Conservation (phyloP, 2,888 invertebrate genomes). For the Epirrhoe tristata region DNA sequence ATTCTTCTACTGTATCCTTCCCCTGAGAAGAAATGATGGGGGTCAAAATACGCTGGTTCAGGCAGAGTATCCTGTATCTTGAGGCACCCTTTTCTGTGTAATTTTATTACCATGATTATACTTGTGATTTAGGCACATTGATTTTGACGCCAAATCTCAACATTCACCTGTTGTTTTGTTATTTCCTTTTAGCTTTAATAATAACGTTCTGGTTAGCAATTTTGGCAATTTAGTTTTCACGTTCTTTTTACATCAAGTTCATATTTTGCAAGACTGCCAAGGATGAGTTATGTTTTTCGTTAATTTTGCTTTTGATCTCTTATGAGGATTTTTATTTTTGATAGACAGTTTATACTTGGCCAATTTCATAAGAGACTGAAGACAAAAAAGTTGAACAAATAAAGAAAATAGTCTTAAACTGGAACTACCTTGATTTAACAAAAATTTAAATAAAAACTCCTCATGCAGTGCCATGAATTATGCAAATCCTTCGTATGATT, state of each 20-base stretch:
- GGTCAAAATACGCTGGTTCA: conserved; percentile 53
- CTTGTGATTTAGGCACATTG: conserved; percentile 37
- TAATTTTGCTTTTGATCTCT: not conserved
- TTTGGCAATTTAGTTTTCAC: not conserved
- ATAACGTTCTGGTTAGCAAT: not conserved
- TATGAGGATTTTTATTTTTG: not conserved
- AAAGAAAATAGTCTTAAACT: not conserved
- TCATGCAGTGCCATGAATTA: conserved; percentile 35
- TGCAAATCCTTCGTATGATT: conserved; percentile 42
- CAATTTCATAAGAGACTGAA: not conserved
- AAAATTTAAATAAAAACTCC: conserved; percentile 8
- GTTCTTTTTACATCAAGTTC: no score
- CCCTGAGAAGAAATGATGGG: conserved; percentile 35
- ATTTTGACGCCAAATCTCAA: conserved; percentile 31
- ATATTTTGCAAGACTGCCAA: no score
- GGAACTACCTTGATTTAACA: not conserved
- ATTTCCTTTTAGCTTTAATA: conserved; percentile 9
- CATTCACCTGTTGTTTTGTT: conserved; percentile 33
- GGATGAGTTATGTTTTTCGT: not conserved
- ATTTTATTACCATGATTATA: conserved; percentile 44
- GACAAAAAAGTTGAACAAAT: no score
- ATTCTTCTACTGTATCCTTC: conserved; percentile 25
- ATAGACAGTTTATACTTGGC: not conserved
- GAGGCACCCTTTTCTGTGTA: conserved; percentile 51
- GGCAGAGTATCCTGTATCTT: conserved; percentile 52